Evolutionary conservation across 2,888 invertebrate species (phyloP), one percentile per base, ranked within the genome.

Genomic region (Dryobota labecula): DNA sequence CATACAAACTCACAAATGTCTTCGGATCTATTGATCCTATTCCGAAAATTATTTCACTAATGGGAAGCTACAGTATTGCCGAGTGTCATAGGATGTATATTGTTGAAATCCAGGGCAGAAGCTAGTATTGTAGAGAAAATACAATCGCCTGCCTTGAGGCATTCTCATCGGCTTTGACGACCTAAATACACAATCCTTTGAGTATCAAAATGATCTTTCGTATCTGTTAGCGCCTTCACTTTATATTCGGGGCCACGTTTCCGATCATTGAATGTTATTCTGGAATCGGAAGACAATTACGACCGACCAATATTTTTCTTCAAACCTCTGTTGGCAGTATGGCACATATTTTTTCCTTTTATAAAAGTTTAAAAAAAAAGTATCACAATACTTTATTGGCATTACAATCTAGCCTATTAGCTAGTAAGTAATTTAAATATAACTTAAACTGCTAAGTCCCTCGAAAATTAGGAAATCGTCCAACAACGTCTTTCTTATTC

Each of bases 151-250:
- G 38, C 8, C 43, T 51, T 0, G 38, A n/a, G 62, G 20, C 43
- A 9, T 53, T n/a, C 33, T 51, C 58, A 27, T 71, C 51, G 18
- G 18, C 60, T 53, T 11, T 20, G 13, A 24, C 41, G 62, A n/a
- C 63, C 73, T 71, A 56, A 27, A 63, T 36, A 63, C 54, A 56
- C 62, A 36, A 51, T 41, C 73, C 51, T 73, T 73, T 24, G n/a
- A 6, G 57, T 24, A 43, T 63, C 30, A 20, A 41, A 47, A 8
- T 56, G 6, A 73, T 51, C 24, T 51, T 6, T 51, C 30, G 6
- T 45, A 45, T 45, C 65, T 24, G 30, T 51, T 49, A 49, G 18
- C 73, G 73, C 65, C 15, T 38, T 49, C 36, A n/a, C 43, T 73
- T 57, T 60, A 15, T 51, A 58, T 57, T 73, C 43, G 30, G 27